Evolutionary conservation across 2,888 invertebrate genomes (phyloP), one percentile per base, ranked within the genome.

Genomic region (Epiblema foenella): DNA sequence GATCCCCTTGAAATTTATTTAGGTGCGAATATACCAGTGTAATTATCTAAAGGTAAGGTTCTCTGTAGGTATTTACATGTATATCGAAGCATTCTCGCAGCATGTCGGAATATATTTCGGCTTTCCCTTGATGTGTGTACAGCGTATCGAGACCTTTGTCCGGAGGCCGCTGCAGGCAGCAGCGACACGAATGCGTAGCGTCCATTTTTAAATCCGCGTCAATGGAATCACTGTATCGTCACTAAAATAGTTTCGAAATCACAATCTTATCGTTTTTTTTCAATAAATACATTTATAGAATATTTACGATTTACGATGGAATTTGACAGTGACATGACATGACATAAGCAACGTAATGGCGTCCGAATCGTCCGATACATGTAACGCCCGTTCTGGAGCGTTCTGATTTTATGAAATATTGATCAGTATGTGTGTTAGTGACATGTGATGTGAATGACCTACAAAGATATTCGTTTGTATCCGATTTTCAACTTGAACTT

Each of bases 51-150:
- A n/a, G n/a, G n/a, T n/a, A n/a, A n/a, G n/a, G n/a, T n/a, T n/a
- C n/a, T n/a, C n/a, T n/a, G n/a, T n/a, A n/a, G n/a, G n/a, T 49
- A 49, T 49, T 73, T 66, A 74, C 74, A 17, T 46, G n/a, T 39
- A 72, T 63, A 46, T 65, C 59, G 46, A 74, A 74, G 59, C 74
- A 74, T 52, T 74, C 72, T 20, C 39, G 56, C n/a, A 74, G 49
- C 74, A 74, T 74, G 11, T 72, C 64, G 8, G 62, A 42, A 54
- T 72, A 74, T 29, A 72, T 60, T 24, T 74, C 74, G 24, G 37
- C 42, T 29, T 67, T 20, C 24, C 63, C 69, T 10, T 69, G 60
- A 67, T 69, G 68, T 10, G 57, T 66, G 52, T 74, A 69, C 11
- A 17, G 24, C 3, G 60, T 18, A 12, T 62, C 57, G n/a, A 74